These are phyloP conservation scores for Pygocentrus nattereri DNA, from an alignment of 2,797 vertebrate species.

Conservation along the genomic window DNA sequence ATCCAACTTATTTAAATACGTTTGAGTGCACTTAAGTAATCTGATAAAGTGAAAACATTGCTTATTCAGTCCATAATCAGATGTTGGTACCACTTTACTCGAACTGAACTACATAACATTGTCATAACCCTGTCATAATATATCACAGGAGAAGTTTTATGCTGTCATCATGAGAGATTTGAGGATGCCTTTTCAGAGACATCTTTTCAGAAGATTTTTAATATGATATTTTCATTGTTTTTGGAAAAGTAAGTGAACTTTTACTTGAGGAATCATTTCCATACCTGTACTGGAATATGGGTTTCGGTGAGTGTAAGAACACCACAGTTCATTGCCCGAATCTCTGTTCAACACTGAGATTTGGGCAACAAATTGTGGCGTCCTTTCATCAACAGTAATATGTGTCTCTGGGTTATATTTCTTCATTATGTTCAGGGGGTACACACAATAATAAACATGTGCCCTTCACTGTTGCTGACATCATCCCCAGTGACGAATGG, in stretches of 20 bases:
- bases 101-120: neutral
- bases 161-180: too few species aligned
- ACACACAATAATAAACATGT: conserved; percentile 45
- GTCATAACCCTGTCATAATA: neutral
- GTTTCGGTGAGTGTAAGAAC: neutral
- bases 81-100: neutral
- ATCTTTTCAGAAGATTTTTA: too few species aligned
- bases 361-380: neutral
- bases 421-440: conserved; percentile 31
- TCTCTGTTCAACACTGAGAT: neutral
- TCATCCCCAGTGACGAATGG: conserved; percentile 47
- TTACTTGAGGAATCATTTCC: too few species aligned
- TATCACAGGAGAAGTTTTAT: neutral
- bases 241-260: too few species aligned
- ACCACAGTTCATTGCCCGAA: too few species aligned
- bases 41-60: neutral
- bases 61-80: neutral
- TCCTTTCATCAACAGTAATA: neutral
- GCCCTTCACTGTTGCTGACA: conserved; percentile 37
- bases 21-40: neutral
- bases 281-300: too few species aligned
- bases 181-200: too few species aligned
- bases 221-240: too few species aligned
- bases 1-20: neutral
- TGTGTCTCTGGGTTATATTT: conserved; percentile 27